These are phyloP conservation scores for Laothoe populi DNA, from an alignment of 2,888 invertebrate species.

Conservation along the genomic window DNA sequence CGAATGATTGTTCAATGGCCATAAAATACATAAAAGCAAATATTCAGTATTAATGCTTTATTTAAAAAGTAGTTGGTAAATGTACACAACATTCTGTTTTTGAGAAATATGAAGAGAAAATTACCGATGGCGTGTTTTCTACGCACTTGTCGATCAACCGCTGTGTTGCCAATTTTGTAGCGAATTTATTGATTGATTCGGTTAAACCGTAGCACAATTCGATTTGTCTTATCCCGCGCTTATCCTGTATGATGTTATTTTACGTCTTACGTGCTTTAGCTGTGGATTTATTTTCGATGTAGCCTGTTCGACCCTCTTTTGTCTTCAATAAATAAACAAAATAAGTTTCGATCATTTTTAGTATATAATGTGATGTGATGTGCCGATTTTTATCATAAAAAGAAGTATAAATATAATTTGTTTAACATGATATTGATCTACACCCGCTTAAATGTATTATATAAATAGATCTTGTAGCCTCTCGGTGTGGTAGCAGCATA, in stretches of 20 bases:
- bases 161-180: slow-evolving; percentile 38
- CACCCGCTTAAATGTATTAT: neutral
- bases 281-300: slow-evolving; percentile 10
- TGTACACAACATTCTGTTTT: slow-evolving; percentile 28
- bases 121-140: slow-evolving; percentile 31
- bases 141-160: slow-evolving; percentile 33
- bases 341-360: neutral
- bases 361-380: neutral
- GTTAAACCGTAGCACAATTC: slow-evolving; percentile 47
- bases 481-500: no score
- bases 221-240: slow-evolving; percentile 48
- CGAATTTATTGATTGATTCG: slow-evolving; percentile 48
- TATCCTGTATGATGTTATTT: slow-evolving; percentile 38
- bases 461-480: neutral
- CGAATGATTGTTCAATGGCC: slow-evolving; percentile 50
- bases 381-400: neutral
- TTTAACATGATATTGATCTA: neutral
- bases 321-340: neutral
- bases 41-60: slow-evolving; percentile 48
- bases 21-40: slow-evolving; percentile 44
- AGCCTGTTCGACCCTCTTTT: neutral
- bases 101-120: slow-evolving; percentile 31
- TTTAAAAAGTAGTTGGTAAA: slow-evolving; percentile 38
- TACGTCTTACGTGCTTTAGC: slow-evolving; percentile 30
- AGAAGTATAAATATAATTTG: neutral